phyloP scores from a whole-genome alignment of 2,797 vertebrate genomes.

The Coluber constrictor region DNA sequence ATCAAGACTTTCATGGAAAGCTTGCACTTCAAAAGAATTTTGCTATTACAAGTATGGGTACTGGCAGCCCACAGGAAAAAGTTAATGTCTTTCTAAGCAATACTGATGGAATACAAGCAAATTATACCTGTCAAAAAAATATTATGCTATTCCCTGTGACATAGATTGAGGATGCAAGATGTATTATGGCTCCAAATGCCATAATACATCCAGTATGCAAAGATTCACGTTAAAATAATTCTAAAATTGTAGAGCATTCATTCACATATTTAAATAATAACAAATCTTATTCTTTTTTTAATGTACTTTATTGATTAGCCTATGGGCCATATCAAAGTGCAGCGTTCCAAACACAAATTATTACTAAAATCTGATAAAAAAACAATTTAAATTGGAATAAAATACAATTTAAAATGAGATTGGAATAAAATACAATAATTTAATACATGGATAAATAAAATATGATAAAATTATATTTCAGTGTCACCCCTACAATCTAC shows the following conservation, averaged over 20 bases:
- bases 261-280: background rate
- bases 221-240: background rate
- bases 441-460: background rate
- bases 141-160: background rate
- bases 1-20: background rate
- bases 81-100: constrained; percentile 1
- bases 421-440: background rate
- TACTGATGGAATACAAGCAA: background rate
- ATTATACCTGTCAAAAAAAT: background rate
- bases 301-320: no score
- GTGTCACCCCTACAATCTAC: background rate
- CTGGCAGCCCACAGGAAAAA: background rate
- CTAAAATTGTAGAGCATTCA: background rate
- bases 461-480: background rate
- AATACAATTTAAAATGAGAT: no score
- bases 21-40: background rate
- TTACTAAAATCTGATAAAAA: background rate
- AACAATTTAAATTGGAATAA: background rate
- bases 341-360: background rate
- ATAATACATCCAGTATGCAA: background rate
- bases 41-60: background rate
- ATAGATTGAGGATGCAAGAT: constrained; percentile 4
- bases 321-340: no score
- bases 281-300: background rate
- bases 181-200: background rate